Evolutionary conservation across 2,888 invertebrate genomes (phyloP), one percentile per base, ranked within the genome.

Genomic region (Campopleginae sp.): DNA sequence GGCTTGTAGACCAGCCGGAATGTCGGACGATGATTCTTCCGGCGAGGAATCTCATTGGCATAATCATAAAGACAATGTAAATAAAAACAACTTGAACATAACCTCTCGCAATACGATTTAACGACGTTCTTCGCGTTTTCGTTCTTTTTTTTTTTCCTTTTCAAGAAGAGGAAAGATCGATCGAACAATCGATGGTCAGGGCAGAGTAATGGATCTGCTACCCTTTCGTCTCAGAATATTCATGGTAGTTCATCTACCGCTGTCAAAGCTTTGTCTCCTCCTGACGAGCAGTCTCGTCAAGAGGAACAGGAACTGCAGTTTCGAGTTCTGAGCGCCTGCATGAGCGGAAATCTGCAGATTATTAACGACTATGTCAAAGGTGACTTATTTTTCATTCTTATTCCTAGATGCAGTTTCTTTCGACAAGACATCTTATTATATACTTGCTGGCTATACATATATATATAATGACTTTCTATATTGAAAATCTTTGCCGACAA

Each of bases 311-410:
- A 80, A 42, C 38, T 86, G 23, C 88, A 92, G 82, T 87, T 68
- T 61, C 42, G 42, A 33, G 84, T 89, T 12, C 80, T 91, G 14
- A 89, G 90, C 75, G 93, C 92, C 33, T 93, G 93, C 75, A 90
- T 86, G 81, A 81, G 46, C 8, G 91, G 92, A 33, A 33, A 91
- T 19, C 61, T 90, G 4, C 71, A 88, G 48, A 48, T 87, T 23
- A 80, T 93, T 65, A 75, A 89, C 23, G 86, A 91, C 48, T 92
- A 91, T 80, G 42, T 92, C 48, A 46, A 87, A 54, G 86, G 92
- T 92, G 89, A 89, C n/a, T n/a, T n/a, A 51, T 65, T 77, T 58
- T 83, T 79, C 38, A 19, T 54, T 8, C 12, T 27, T 12, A 27
- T 54, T 54, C 12, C 23, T 12, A 4, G 54, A 12, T n/a, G n/a